A percentile compares a stretch with the other conserved stretches of the same genome.
Conservation (phyloP, 2,113 vertebrate species). For the Strix aluco region DNA sequence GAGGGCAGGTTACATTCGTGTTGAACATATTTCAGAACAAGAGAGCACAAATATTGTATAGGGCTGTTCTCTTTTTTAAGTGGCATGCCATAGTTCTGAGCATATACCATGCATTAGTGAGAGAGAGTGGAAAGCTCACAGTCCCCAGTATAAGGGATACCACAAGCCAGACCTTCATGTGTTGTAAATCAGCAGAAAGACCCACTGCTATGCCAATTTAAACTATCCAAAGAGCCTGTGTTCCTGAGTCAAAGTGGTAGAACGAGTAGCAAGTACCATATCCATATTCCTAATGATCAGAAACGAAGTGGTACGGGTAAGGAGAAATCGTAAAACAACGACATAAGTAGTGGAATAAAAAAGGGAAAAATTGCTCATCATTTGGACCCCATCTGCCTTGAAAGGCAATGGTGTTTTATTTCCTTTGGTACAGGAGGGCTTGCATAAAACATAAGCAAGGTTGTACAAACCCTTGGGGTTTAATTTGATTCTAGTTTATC, state of each 20-base stretch:
- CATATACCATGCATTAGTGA: neutral
- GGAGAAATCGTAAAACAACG: neutral
- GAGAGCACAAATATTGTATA: neutral
- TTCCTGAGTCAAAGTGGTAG: neutral
- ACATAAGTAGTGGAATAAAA: neutral
- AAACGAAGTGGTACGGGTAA: neutral
- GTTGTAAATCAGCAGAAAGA: neutral
- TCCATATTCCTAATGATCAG: neutral
- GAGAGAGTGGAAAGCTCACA: neutral
- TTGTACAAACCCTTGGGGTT: constrained; percentile 43
- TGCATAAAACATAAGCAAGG: constrained; percentile 59
- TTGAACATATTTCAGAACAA: neutral
- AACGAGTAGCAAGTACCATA: neutral
- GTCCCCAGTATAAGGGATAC: no score
- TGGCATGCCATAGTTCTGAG: neutral
- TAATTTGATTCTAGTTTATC: constrained; percentile 57
- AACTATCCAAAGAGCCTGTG: neutral
- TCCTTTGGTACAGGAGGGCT: constrained; percentile 33
- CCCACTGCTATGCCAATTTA: neutral
- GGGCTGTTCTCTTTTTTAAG: neutral
- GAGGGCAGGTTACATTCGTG: neutral
- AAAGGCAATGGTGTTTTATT: constrained; percentile 16
- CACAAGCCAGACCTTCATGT: neutral
- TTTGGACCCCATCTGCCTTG: constrained; percentile 37
- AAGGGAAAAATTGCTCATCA: neutral